Conservation (phyloP, 2,888 invertebrate genomes). For the Lapara coniferarum region DNA sequence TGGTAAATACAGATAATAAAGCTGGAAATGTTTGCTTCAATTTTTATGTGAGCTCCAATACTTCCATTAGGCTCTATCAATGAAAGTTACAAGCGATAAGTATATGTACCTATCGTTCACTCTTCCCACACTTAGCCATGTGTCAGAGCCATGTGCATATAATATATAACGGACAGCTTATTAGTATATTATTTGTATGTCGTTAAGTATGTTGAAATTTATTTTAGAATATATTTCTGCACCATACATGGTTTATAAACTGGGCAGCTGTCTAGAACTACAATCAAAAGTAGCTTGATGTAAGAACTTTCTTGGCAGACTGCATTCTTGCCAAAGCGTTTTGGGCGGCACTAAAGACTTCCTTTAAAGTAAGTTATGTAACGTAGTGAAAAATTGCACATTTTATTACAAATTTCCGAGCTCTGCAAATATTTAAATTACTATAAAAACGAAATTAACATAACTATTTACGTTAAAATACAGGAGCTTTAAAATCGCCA, state of each 20-base stretch:
- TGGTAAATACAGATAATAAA: slow-evolving; percentile 21
- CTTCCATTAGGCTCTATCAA: slow-evolving; percentile 52
- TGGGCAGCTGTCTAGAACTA: background rate
- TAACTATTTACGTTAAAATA: no score
- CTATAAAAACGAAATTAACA: no score
- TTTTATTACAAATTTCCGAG: no score
- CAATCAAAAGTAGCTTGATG: background rate
- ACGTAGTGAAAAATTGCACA: no score
- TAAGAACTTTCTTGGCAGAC: no score
- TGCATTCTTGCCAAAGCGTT: no score
- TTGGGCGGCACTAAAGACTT: no score
- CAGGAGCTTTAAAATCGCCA: no score
- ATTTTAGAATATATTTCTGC: no score
- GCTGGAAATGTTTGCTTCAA: slow-evolving; percentile 36
- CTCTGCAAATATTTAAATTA: no score
- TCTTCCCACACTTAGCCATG: slow-evolving; percentile 20
- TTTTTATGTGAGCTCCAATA: slow-evolving; percentile 31
- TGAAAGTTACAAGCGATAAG: slow-evolving; percentile 36
- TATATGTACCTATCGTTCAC: background rate
- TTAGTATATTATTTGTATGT: background rate
- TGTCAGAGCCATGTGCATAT: background rate
- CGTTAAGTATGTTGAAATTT: background rate
- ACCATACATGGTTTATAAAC: background rate
- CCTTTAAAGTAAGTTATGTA: no score
- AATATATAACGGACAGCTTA: background rate